Percentiles rank a stretch among this genome's conserved stretches.
Conservation (phyloP, 2,888 invertebrate genomes). For the Aporophyla nigra region DNA sequence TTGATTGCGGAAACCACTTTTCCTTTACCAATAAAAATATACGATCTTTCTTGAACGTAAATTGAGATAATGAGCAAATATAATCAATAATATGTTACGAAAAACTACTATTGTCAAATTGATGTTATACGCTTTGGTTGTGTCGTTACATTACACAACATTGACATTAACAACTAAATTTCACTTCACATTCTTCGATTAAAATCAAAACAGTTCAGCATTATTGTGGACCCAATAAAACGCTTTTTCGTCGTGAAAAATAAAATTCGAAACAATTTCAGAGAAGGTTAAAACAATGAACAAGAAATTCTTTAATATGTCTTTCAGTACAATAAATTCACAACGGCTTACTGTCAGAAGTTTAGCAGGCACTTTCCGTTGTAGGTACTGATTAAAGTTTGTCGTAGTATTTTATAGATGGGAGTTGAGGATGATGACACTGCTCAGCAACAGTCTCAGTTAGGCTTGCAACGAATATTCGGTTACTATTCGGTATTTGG, state of each 20-base stretch:
- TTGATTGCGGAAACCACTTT: slow-evolving; percentile 31
- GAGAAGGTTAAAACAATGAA: not conserved
- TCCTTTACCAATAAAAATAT: slow-evolving; percentile 39
- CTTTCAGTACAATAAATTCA: not conserved
- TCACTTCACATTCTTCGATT: not conserved
- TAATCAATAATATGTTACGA: slow-evolving; percentile 6
- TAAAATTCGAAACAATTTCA: not conserved
- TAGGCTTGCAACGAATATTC: too few species aligned
- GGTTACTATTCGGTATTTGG: too few species aligned
- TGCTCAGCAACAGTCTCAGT: not conserved
- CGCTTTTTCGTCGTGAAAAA: not conserved
- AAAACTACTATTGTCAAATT: not conserved
- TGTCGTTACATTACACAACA: too few species aligned
- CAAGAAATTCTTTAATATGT: not conserved
- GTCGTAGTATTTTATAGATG: not conserved
- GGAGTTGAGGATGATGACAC: not conserved
- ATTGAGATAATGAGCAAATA: slow-evolving; percentile 28
- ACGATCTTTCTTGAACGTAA: slow-evolving; percentile 20
- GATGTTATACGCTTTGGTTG: not conserved
- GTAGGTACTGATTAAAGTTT: not conserved
- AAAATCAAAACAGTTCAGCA: not conserved
- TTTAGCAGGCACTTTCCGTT: too few species aligned
- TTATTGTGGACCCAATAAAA: too few species aligned
- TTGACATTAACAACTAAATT: too few species aligned
- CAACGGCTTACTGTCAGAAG: not conserved